Evolutionary conservation across 2,113 vertebrate species (phyloP).

Genomic region (Dipodomys merriami): DNA sequence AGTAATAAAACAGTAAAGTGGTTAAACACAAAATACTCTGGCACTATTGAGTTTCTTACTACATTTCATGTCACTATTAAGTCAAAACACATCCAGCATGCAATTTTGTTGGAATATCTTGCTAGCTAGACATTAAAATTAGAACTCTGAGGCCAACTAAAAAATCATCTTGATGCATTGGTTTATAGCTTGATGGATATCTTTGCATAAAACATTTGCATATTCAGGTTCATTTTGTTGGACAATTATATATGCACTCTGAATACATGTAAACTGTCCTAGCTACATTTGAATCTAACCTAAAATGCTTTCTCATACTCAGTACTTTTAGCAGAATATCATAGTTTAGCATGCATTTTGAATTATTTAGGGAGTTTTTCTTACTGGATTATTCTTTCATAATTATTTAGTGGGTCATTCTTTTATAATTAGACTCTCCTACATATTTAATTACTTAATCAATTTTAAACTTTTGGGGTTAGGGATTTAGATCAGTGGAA

Average conservation of each 20-base stretch:
- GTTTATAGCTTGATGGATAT: slow-evolving; percentile 46
- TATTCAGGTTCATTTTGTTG: slow-evolving; percentile 54
- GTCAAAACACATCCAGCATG: slow-evolving; percentile 51
- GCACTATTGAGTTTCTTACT: slow-evolving; percentile 42
- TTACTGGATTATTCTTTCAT: not conserved
- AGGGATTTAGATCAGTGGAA: too few relatives aligned
- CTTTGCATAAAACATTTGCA: slow-evolving; percentile 40
- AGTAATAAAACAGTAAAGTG: slow-evolving; percentile 59
- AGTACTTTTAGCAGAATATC: slow-evolving; percentile 21
- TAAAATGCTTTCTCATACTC: slow-evolving; percentile 26
- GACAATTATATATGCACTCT: not conserved
- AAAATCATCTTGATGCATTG: slow-evolving; percentile 43
- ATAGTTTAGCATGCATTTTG: not conserved
- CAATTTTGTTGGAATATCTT: slow-evolving; percentile 52
- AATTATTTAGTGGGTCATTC: not conserved
- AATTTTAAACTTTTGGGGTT: not conserved
- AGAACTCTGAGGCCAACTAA: slow-evolving; percentile 24
- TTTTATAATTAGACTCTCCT: not conserved
- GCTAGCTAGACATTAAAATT: slow-evolving; percentile 60
- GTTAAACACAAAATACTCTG: slow-evolving; percentile 52
- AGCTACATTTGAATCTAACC: slow-evolving; percentile 19
- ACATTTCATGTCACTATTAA: slow-evolving; percentile 60
- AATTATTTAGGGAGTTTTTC: not conserved
- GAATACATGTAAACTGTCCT: slow-evolving; percentile 7
- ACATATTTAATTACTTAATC: slow-evolving; percentile 19